A percentile compares a stretch with the other conserved stretches of the same genome.
phyloP scores from a whole-genome alignment of 1,140 invertebrate genomes.

The Meloidogyne chitwoodi region DNA sequence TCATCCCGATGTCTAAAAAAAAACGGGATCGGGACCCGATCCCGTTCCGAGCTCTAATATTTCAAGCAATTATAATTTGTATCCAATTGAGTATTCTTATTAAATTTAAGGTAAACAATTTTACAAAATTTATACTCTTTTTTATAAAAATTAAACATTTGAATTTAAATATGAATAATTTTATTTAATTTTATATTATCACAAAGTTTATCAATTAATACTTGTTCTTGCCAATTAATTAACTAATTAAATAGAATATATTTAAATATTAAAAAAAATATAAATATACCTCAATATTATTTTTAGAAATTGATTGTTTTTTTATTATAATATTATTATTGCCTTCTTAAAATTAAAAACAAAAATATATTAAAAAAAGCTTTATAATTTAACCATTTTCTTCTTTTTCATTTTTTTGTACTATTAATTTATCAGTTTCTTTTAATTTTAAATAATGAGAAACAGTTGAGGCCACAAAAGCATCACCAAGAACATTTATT shows the following conservation, averaged over 20 bases:
- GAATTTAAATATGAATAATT: conserved; percentile 37
- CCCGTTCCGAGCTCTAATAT: no score
- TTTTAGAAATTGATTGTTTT: not conserved
- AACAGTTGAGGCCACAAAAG: conserved; percentile 83
- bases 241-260: conserved; percentile 17
- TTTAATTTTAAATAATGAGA: conserved; percentile 65
- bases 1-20: no score
- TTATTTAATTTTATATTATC: conserved; percentile 25
- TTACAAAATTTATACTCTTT: no score
- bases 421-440: conserved; percentile 32
- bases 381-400: not conserved
- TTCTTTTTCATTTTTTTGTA: not conserved
- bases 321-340: not conserved
- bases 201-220: conserved; percentile 29
- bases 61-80: no score
- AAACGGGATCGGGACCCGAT: no score
- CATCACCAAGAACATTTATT: conserved; percentile 91
- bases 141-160: no score
- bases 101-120: no score
- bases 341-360: not conserved
- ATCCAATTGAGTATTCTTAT: no score
- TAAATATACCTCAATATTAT: not conserved
- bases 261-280: not conserved
- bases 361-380: not conserved
- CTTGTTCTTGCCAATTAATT: conserved; percentile 35